Conservation (phyloP, 2,888 invertebrate species). For the Athalia rosae region DNA sequence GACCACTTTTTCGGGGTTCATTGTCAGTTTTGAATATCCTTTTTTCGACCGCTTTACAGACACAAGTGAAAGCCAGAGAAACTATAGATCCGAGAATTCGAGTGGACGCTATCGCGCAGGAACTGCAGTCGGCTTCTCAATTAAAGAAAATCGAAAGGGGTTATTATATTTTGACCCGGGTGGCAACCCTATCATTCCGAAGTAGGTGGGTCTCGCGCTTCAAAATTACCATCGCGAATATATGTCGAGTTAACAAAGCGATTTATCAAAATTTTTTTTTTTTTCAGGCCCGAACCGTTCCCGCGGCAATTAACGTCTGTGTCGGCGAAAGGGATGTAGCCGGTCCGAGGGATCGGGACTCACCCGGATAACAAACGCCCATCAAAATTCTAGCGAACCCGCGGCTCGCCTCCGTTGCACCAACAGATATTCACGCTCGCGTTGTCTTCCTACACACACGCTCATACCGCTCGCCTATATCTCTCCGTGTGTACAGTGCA, state of each 20-base stretch:
- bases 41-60: too few relatives aligned
- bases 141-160: too few relatives aligned
- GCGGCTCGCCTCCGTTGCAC: neutral
- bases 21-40: too few relatives aligned
- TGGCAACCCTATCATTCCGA: neutral
- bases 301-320: slow-evolving; percentile 71
- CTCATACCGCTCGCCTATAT: neutral
- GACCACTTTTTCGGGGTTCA: neutral
- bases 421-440: neutral
- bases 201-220: neutral
- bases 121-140: too few relatives aligned
- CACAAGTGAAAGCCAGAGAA: too few relatives aligned
- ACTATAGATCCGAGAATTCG: too few relatives aligned
- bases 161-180: too few relatives aligned
- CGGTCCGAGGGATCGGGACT: slow-evolving; percentile 8
- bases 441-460: neutral
- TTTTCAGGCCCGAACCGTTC: slow-evolving; percentile 62
- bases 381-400: slow-evolving; percentile 33
- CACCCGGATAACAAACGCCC: slow-evolving; percentile 21
- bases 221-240: neutral
- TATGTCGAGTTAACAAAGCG: slow-evolving; percentile 64
- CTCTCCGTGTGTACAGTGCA: neutral
- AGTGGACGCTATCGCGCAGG: too few relatives aligned
- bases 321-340: neutral
- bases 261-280: slow-evolving; percentile 71